Conservation (phyloP, 1,140 invertebrate genomes). For the Whitmania pigra region DNA sequence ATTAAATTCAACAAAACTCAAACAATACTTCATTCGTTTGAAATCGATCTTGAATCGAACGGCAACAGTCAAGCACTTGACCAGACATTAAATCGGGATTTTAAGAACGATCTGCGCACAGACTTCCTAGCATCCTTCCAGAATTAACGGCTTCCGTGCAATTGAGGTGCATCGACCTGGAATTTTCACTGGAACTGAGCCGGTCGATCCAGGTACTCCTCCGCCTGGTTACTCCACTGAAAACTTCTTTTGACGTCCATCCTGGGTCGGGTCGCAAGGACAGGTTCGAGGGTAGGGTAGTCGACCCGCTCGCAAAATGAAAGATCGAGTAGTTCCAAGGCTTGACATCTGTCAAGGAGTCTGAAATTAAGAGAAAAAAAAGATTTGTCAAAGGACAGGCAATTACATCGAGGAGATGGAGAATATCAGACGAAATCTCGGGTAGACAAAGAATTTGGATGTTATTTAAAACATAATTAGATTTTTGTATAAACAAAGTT, state of each 20-base stretch:
- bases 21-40: too few relatives aligned
- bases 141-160: too few relatives aligned
- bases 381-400: too few relatives aligned
- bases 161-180: not conserved
- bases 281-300: not conserved
- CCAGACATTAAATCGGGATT: not conserved
- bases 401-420: too few relatives aligned
- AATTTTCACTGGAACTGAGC: too few relatives aligned
- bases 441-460: too few relatives aligned
- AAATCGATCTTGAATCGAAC: too few relatives aligned
- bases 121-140: not conserved
- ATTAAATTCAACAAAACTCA: too few relatives aligned
- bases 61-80: not conserved
- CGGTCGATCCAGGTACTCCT: not conserved
- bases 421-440: too few relatives aligned
- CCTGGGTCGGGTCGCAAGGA: not conserved
- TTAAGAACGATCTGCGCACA: not conserved
- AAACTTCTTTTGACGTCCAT: not conserved
- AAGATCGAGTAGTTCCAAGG: not conserved
- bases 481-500: too few relatives aligned
- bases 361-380: not conserved
- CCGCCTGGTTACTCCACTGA: not conserved
- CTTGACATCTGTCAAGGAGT: conserved; percentile 4
- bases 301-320: not conserved
- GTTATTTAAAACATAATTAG: too few relatives aligned